Percentiles rank a stretch among this genome's conserved stretches.
These are phyloP conservation scores for Siderastrea radians DNA, from an alignment of 92 coral and sea anemone genomes.

Conservation along the genomic window DNA sequence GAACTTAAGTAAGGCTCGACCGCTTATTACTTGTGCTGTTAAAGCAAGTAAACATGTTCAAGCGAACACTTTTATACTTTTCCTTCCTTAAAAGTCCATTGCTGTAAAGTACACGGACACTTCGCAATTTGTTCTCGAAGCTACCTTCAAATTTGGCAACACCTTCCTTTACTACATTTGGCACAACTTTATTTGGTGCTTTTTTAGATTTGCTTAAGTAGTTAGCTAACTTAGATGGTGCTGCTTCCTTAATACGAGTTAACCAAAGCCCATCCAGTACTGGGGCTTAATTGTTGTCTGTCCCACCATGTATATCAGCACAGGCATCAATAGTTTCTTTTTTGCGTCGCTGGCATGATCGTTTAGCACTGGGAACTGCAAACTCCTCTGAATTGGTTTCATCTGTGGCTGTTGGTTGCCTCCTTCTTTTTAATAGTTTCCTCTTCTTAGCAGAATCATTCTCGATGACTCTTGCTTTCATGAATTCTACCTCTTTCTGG, in stretches of 20 bases:
- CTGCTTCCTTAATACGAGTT: constrained; percentile 66
- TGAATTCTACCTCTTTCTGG: constrained; percentile 28
- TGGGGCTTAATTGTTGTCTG: constrained; percentile 24
- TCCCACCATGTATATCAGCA: constrained; percentile 68
- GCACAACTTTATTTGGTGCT: constrained; percentile 61
- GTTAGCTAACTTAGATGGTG: constrained; percentile 55
- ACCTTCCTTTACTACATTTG: constrained; percentile 58
- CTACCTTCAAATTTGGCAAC: constrained; percentile 63
- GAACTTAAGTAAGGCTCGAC: constrained; percentile 29
- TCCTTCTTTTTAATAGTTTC: constrained; percentile 41
- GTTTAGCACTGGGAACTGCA: constrained; percentile 41
- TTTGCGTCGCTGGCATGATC: constrained; percentile 64
- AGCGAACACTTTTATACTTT: constrained; percentile 73
- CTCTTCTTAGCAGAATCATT: constrained; percentile 42
- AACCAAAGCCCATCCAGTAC: constrained; percentile 68
- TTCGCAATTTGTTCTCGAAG: constrained; percentile 55
- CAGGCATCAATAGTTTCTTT: constrained; percentile 70
- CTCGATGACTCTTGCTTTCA: constrained; percentile 21
- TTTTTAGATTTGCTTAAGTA: constrained; percentile 62
- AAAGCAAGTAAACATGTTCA: constrained; percentile 35
- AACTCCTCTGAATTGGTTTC: constrained; percentile 57
- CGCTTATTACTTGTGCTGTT: constrained; percentile 14
- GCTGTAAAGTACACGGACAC: constrained; percentile 59
- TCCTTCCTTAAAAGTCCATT: constrained; percentile 72
- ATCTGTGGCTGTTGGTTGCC: constrained; percentile 44